Evolutionary conservation across 2,797 vertebrate species (phyloP), one percentile per base, ranked within the genome.

Genomic region (Labeo calbasu): DNA sequence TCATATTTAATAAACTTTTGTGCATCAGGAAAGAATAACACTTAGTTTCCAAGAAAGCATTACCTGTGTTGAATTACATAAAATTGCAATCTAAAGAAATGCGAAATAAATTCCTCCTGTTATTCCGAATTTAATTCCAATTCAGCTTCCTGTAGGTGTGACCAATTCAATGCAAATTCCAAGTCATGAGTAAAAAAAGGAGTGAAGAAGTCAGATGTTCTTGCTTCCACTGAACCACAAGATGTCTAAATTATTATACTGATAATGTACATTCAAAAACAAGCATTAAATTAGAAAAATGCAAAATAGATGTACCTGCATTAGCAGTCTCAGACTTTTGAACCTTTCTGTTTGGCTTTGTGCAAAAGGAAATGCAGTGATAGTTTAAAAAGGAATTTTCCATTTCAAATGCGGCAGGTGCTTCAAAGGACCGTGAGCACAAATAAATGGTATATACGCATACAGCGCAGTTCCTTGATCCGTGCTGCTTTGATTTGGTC

Each of bases 391-490:
- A 55, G 17, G 7, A 83, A 32, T 28, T 76, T 82, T 53, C 46
- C 40, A 72, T 72, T 81, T 81, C 53, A 72, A 81, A 71, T 71
- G 23, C 19, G 28, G 28, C 46, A 77, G 63, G 36, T 32, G 36
- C 65, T 84, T 78, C 40, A 78, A 84, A 78, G 40, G 9, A 23
- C n/a, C 17, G 3, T 75, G 69, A 83, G 50, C 61, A 69, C 32
- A 65, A 71, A 78, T 70, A 78, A 70, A 71, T 59, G 19, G 36
- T 66, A 66, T 66, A 43, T 57, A 13, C 32, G 9, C 17, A 4
- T 70, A 61, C 63, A 32, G 48, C n/a, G 8, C 23, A 23, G 19
- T 59, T 82, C 32, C 72, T 81, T 70, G 66, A 82, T 79, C 59
- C 61, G 51, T 36, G 28, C 55, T 1, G 32, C 51, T 70, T 70